Evolutionary conservation across 2,113 vertebrate species (phyloP).

Genomic region (Gnathochromis pfefferi): DNA sequence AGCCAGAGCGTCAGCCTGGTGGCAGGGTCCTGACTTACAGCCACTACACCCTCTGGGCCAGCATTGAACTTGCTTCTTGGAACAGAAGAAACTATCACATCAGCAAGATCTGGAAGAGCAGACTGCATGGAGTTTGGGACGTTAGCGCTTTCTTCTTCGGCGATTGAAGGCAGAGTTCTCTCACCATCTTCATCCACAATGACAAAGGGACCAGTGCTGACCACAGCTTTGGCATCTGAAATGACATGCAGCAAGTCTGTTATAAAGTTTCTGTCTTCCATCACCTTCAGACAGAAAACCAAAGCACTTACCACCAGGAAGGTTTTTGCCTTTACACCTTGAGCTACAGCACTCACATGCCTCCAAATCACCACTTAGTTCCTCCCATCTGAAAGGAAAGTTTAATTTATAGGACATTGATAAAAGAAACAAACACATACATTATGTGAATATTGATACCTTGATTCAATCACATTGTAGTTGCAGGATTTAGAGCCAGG

Average conservation of each 20-base stretch:
- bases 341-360: constrained; percentile 58
- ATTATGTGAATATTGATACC: background rate
- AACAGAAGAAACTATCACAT: background rate
- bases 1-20: constrained; percentile 28
- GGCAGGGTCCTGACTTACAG: constrained; percentile 7
- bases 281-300: background rate
- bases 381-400: constrained; percentile 53
- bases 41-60: background rate
- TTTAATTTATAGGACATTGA: accelerated
- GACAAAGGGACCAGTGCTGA: constrained; percentile 37
- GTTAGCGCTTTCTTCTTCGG: background rate
- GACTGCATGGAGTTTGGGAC: background rate
- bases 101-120: background rate
- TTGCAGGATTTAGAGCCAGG: constrained; percentile 58
- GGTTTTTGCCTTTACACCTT: constrained; percentile 37
- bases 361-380: constrained; percentile 20
- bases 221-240: constrained; percentile 19
- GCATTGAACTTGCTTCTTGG: background rate
- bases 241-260: background rate
- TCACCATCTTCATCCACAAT: constrained; percentile 1
- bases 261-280: too few relatives aligned
- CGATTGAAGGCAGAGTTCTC: background rate
- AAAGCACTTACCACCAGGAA: constrained; percentile 14
- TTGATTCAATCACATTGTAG: constrained; percentile 46
- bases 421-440: accelerated